These are phyloP conservation scores for Hyposoter didymator DNA, from an alignment of 2,888 invertebrate species.

Conservation along the genomic window DNA sequence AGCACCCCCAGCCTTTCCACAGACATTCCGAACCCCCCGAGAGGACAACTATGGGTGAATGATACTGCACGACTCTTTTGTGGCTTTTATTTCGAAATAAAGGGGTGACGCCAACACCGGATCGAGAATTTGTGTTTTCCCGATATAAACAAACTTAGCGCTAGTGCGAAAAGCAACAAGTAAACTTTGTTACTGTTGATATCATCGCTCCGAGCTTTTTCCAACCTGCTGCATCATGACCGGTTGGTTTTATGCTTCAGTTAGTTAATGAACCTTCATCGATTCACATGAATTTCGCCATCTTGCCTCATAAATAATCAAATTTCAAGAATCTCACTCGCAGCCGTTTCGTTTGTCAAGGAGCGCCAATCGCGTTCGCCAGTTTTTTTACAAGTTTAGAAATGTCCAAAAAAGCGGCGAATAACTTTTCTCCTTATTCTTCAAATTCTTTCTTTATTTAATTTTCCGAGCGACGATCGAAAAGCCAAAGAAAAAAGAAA, in stretches of 20 bases:
- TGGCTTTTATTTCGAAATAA: conserved; percentile 6
- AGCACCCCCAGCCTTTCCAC: conserved; percentile 58
- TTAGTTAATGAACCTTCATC: background rate
- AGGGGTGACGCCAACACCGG: background rate
- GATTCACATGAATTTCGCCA: background rate
- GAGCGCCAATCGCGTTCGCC: too few species aligned
- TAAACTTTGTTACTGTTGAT: background rate
- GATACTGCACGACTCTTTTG: conserved; percentile 10
- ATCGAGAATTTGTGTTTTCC: background rate
- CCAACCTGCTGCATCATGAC: background rate
- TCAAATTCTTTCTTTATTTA: too few species aligned
- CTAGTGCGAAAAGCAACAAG: background rate
- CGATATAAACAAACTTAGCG: conserved; percentile 7
- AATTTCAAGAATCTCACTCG: too few species aligned
- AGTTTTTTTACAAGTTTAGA: background rate
- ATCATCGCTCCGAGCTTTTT: background rate
- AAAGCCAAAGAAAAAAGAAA: background rate
- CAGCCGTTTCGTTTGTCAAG: too few species aligned
- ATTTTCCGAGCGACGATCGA: too few species aligned
- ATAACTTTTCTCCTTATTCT: too few species aligned
- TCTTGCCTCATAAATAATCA: too few species aligned
- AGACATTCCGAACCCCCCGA: conserved; percentile 41
- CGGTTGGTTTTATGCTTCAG: background rate
- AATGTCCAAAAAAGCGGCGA: too few species aligned
- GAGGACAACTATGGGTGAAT: conserved; percentile 40